Evolutionary conservation across 2,888 invertebrate genomes (phyloP), one percentile per base, ranked within the genome.

Genomic region (Drosophila tanythrix): DNA sequence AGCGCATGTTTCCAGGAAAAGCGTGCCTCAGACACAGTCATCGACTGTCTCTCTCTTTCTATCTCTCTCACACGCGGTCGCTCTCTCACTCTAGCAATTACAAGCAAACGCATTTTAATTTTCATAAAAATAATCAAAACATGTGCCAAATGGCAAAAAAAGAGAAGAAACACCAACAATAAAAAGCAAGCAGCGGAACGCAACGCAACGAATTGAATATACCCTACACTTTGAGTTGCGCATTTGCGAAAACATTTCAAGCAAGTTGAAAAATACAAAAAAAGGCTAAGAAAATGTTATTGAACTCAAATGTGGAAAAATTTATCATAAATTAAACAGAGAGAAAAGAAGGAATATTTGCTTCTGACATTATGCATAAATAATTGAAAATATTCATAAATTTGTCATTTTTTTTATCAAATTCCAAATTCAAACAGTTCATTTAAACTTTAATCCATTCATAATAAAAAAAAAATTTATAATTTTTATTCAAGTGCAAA

Each of bases 21-120:
- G 82, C 63, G 81, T 83, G 83, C 86, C 83, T 55, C 82, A 73
- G 58, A 71, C 80, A 53, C 60, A 59, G 56, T 71, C 33, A 67
- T 60, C 50, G 60, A 60, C 6, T 18, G 13, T 27, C n/a, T 29
- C 5, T 36, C 11, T 6, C 38, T 5, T 0, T 25, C 36, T 18
- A n/a, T 29, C 38, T 56, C 2, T 53, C 48, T 6, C 35, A 13
- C 21, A 46, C 43, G 3, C 21, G 7, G 13, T 25, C 25, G 61
- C 57, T 62, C 63, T 33, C 52, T 13, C 27, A 29, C 27, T 38
- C n/a, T 36, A 4, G 36, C 76, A 84, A 86, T 89, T 89, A 89
- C 86, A 85, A 79, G 90, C 81, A 88, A 89, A 86, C 90, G 90
- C 83, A 86, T 85, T 89, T 89, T 88, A 89, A 89, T 89, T 86